Conservation (phyloP, 2,797 vertebrate species). For the Smutsia temminckii region DNA sequence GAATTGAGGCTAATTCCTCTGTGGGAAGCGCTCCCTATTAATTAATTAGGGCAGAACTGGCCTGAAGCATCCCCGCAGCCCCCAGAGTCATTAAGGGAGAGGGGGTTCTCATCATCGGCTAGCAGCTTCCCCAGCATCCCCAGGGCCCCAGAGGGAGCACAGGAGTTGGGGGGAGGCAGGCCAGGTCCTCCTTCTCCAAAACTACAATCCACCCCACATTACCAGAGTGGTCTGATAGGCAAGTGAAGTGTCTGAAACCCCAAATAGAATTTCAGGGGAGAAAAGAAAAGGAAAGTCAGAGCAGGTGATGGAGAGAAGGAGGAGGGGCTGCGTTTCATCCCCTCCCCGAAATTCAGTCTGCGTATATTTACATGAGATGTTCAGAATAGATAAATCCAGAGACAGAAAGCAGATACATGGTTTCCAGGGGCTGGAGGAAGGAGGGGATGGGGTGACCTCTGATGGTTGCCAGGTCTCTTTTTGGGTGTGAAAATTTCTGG, state of each 20-base stretch:
- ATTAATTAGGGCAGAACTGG: slow-evolving; percentile 78
- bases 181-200: background rate
- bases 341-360: background rate
- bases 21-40: slow-evolving; percentile 60
- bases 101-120: slow-evolving; percentile 64
- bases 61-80: slow-evolving; percentile 73
- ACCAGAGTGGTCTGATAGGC: background rate
- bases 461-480: background rate
- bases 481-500: background rate
- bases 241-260: background rate
- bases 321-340: background rate
- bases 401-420: background rate
- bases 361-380: background rate
- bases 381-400: background rate
- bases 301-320: too few relatives aligned
- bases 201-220: background rate
- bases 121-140: slow-evolving; percentile 43
- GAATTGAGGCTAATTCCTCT: slow-evolving; percentile 79
- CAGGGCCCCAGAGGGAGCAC: background rate
- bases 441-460: too few relatives aligned
- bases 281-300: background rate
- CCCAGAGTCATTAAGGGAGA: slow-evolving; percentile 75
- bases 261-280: background rate
- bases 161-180: background rate
- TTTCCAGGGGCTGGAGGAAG: background rate